Percentiles rank a stretch among this genome's conserved stretches.
Conservation (phyloP, 2,113 vertebrate species). For the Lonchura striata region DNA sequence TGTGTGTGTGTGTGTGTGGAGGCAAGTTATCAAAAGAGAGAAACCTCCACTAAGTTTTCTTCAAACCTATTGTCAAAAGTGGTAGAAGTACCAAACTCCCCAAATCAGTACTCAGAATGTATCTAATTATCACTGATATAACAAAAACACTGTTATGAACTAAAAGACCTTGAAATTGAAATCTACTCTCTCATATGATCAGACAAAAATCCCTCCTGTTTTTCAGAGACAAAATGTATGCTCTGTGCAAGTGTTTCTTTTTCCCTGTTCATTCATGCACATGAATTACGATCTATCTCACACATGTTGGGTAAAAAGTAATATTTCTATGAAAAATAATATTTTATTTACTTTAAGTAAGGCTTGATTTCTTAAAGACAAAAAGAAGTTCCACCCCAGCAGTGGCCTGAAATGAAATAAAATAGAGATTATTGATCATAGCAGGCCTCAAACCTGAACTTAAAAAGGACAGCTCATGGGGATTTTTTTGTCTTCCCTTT, state of each 20-base stretch:
- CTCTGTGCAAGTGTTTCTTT: neutral
- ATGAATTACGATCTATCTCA: neutral
- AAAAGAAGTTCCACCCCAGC: neutral
- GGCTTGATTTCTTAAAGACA: neutral
- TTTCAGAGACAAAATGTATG: neutral
- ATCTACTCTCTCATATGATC: neutral
- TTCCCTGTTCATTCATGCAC: neutral
- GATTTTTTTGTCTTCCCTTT: neutral
- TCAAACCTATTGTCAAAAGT: neutral
- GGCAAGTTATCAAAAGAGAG: neutral
- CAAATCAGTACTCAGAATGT: neutral
- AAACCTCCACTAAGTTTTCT: neutral
- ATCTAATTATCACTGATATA: neutral
- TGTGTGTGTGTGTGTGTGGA: too few relatives aligned
- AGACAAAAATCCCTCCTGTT: fast-evolving
- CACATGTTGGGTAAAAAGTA: neutral
- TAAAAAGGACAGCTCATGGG: neutral
- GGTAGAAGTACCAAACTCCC: neutral
- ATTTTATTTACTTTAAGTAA: neutral
- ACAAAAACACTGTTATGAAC: neutral
- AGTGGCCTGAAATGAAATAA: neutral
- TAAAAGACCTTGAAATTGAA: neutral
- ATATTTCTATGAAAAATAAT: neutral
- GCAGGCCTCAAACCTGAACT: neutral
- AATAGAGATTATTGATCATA: neutral